Base-by-base conservation (phyloP, 2,888 invertebrate genomes). In the Agonopterix heracliana region DNA sequence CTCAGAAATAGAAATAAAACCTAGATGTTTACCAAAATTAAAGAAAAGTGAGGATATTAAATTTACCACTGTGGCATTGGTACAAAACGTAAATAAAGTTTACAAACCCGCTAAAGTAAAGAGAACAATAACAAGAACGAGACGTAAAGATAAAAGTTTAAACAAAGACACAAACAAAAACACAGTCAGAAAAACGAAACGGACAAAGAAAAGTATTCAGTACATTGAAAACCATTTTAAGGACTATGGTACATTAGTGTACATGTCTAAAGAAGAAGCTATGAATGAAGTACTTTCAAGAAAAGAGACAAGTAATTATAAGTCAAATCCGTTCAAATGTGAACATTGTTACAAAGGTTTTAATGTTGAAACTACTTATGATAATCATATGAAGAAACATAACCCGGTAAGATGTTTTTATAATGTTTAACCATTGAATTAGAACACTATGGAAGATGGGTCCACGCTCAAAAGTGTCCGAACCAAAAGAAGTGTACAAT, bases 381-480 rank as follows among this genome's bases (percentile, higher is more conserved):
- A 70, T 0, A 72, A 72, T 55, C 74, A 74, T 51, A 61, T 59
- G 57, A 71, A 68, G 35, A 73, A 65, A 53, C 74, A 74, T 54
- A 67, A 61, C 49, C 17, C 45, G 49, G 74, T 74, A 54, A 63
- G 71, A 49, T 44, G 1, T 26, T 26, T 26, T 26, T 26, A 17
- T n/a, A n/a, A n/a, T n/a, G n/a, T n/a, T n/a, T n/a, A n/a, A n/a
- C n/a, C n/a, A n/a, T n/a, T n/a, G n/a, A n/a, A n/a, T n/a, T n/a
- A n/a, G n/a, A n/a, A n/a, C n/a, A n/a, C n/a, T n/a, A n/a, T n/a
- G n/a, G n/a, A n/a, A n/a, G n/a, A n/a, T n/a, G n/a, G n/a, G n/a
- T n/a, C n/a, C n/a, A n/a, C n/a, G n/a, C n/a, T n/a, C n/a, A n/a
- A n/a, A n/a, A n/a, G n/a, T n/a, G n/a, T n/a, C n/a, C n/a, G n/a